Percentiles rank a stretch among this genome's conserved stretches.
phyloP scores from a whole-genome alignment of 2,888 invertebrate species.

The Furcula furcula region DNA sequence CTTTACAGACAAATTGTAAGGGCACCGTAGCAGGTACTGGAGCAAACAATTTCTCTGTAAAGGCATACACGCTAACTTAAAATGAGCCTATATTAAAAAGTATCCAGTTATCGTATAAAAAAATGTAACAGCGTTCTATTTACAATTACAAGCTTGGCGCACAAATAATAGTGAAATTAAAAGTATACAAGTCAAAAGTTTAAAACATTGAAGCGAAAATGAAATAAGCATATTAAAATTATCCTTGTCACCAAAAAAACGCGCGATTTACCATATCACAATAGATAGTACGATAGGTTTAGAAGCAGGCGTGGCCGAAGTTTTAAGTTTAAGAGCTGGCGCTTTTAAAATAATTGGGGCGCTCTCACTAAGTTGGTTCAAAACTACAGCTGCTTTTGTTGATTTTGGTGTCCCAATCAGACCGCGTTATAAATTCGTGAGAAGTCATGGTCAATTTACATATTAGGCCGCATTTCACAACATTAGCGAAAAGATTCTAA shows the following conservation, averaged over 20 bases:
- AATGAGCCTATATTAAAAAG: slow-evolving; percentile 34
- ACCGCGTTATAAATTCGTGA: slow-evolving; percentile 7
- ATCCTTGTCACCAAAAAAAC: slow-evolving; percentile 45
- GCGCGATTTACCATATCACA: slow-evolving; percentile 15
- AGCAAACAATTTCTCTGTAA: slow-evolving; percentile 12
- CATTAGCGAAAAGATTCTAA: slow-evolving; percentile 28
- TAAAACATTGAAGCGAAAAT: slow-evolving; percentile 48
- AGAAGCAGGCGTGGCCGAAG: too few species aligned
- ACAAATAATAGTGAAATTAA: slow-evolving; percentile 52
- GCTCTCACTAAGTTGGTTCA: too few species aligned
- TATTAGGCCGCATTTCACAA: slow-evolving; percentile 28
- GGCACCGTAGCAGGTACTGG: slow-evolving; percentile 8
- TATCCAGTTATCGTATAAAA: slow-evolving; percentile 36
- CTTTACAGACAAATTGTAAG: slow-evolving; percentile 27
- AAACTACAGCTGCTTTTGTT: too few species aligned
- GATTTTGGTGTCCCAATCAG: too few species aligned
- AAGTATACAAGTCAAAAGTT: slow-evolving; percentile 36
- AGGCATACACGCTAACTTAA: slow-evolving; percentile 25
- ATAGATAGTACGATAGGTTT: too few species aligned
- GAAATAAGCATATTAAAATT: slow-evolving; percentile 38
- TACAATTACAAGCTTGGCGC: slow-evolving; percentile 66
- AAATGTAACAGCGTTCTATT: slow-evolving; percentile 56
- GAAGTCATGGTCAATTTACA: slow-evolving; percentile 20
- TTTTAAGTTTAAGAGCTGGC: too few species aligned
- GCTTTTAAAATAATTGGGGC: too few species aligned